Evolutionary conservation across 1,140 invertebrate genomes (phyloP), one percentile per base, ranked within the genome.

Genomic region (Eumeta japonica): DNA sequence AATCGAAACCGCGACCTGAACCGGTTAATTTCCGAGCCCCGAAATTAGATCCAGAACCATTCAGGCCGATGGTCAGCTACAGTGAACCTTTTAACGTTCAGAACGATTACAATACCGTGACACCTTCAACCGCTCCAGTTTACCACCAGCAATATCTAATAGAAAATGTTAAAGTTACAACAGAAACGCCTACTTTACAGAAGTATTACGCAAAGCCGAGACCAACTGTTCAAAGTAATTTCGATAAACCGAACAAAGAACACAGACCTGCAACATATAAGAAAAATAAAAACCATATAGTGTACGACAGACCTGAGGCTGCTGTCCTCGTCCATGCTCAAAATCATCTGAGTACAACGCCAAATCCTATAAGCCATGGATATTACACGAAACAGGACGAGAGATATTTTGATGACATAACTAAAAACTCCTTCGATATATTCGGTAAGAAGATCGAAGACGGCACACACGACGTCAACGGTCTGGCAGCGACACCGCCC

Each of bases 371-470:
- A 16, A 81, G 82, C 35, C 77, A 83, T 41, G 79, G 78, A 1
- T 86, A 83, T 46, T 87, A 85, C 52, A 87, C 85, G 0, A 83
- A 84, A 52, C 84, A 86, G 37, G 85, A 88, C 29, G 83, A 85
- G 42, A 76, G 77, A 19, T 76, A 84, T 16, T 67, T 88, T 20
- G 87, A 88, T 43, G 85, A 88, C 44, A 85, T 85, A 7, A 88
- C 86, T 2, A 86, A 84, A 51, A 85, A 86, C 45, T 87, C 86
- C 33, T 87, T 88, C 45, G 86, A 84, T 15, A 79, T 85, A 40
- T 88, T 88, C 45, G 87, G 87, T 0, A 83, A 87, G 48, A 88
- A 87, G 58, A 50, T 88, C 2, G 76, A 77, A 31, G 70, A 75
- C 46, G 61, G 55, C 72, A 43, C 63, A 39, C 42, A 73, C 50